Evolutionary conservation across 2,888 invertebrate genomes (phyloP).

Genomic region (Zhengitettix transpicula): DNA sequence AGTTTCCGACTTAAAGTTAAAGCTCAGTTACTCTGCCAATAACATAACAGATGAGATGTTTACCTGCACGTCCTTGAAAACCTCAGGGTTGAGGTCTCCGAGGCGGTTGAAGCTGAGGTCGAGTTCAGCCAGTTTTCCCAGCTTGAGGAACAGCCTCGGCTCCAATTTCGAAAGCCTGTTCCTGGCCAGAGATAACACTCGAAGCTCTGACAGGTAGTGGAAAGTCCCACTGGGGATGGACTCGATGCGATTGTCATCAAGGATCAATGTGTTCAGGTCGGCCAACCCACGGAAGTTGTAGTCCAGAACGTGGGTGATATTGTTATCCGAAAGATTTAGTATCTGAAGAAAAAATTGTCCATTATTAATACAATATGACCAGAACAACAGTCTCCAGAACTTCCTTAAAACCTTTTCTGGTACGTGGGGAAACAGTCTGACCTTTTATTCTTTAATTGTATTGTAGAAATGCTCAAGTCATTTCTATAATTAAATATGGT

Average conservation of each 20-base stretch:
- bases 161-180: slow-evolving; percentile 51
- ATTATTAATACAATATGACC: too few species aligned
- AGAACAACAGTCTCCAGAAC: too few species aligned
- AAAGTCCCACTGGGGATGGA: slow-evolving; percentile 61
- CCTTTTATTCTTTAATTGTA: too few species aligned
- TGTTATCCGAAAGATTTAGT: slow-evolving; percentile 58
- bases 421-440: too few species aligned
- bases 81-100: slow-evolving; percentile 57
- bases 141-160: slow-evolving; percentile 54
- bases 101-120: slow-evolving; percentile 62
- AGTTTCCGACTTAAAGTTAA: too few species aligned
- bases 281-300: slow-evolving; percentile 64
- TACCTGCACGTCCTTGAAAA: slow-evolving; percentile 54
- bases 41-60: slow-evolving; percentile 16
- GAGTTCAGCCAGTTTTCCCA: slow-evolving; percentile 50
- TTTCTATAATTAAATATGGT: too few species aligned
- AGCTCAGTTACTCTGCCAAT: too few species aligned
- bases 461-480: too few species aligned
- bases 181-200: slow-evolving; percentile 43
- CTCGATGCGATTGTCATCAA: slow-evolving; percentile 58
- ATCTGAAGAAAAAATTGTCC: slow-evolving; percentile 17
- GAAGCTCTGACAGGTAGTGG: slow-evolving; percentile 51
- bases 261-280: slow-evolving; percentile 49
- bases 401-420: too few species aligned
- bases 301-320: slow-evolving; percentile 45